phyloP scores from a whole-genome alignment of 2,113 vertebrate species.

The Pristiophorus japonicus region DNA sequence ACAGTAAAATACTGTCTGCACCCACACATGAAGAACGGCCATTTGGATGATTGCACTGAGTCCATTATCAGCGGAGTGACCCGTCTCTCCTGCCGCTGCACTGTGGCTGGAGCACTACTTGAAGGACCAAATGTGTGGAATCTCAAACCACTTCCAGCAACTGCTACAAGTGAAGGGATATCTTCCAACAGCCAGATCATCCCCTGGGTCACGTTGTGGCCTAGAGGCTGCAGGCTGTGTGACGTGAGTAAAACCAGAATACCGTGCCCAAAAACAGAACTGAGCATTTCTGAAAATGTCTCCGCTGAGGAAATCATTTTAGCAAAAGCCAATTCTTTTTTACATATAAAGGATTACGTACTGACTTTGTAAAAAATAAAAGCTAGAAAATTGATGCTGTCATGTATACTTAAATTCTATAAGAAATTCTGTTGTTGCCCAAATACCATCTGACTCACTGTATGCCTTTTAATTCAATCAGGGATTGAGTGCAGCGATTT shows the following conservation, averaged over 20 bases:
- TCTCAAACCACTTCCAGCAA: neutral
- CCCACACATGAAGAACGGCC: neutral
- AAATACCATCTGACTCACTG: neutral
- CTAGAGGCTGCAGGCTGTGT: neutral
- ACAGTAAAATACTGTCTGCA: neutral
- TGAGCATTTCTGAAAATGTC: neutral
- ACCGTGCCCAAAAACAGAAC: neutral
- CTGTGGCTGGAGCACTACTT: neutral
- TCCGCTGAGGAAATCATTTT: neutral
- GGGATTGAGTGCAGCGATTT: neutral
- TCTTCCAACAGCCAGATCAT: neutral
- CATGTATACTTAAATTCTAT: neutral
- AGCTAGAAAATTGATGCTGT: neutral
- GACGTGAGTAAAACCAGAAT: neutral
- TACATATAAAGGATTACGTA: neutral
- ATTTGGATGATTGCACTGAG: neutral
- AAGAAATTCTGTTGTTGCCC: neutral
- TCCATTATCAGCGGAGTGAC: neutral
- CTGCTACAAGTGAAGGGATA: too few species aligned
- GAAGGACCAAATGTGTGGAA: neutral
- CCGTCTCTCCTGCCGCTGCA: neutral
- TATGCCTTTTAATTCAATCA: neutral
- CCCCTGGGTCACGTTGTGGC: neutral
- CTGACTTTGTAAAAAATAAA: neutral
- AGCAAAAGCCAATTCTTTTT: neutral